These are phyloP conservation scores for Leptobrachium ailaonicum DNA, from an alignment of 2,113 vertebrate genomes.

Conservation along the genomic window DNA sequence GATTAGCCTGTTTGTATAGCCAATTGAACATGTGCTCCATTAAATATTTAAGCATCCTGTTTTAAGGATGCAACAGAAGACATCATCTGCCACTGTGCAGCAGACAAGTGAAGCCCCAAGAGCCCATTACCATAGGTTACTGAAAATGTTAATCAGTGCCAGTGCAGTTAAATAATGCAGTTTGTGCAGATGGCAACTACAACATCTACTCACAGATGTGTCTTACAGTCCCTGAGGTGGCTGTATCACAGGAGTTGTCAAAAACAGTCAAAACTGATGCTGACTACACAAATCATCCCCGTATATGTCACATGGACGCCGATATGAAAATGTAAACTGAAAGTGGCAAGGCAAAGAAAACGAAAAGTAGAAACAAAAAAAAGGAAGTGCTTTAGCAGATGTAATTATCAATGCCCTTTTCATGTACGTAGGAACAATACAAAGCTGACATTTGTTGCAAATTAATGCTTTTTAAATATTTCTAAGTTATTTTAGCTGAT, in stretches of 20 bases:
- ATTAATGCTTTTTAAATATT: too few species aligned
- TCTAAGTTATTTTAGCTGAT: not conserved
- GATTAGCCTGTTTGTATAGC: constrained; percentile 89
- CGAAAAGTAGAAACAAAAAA: constrained; percentile 5
- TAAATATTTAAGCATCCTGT: constrained; percentile 88
- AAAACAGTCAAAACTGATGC: constrained; percentile 68
- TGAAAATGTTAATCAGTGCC: constrained; percentile 86
- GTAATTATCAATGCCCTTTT: not conserved
- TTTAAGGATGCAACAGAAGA: constrained; percentile 79
- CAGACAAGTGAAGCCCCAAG: constrained; percentile 79
- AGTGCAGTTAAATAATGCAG: constrained; percentile 86
- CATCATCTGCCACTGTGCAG: constrained; percentile 78
- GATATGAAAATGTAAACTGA: constrained; percentile 15
- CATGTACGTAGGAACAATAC: not conserved
- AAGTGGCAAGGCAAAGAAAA: not conserved
- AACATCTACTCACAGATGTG: constrained; percentile 77
- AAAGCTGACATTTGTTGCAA: too few species aligned
- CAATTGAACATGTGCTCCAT: constrained; percentile 87
- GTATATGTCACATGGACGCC: constrained; percentile 51
- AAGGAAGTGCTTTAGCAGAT: not conserved
- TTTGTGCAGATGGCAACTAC: constrained; percentile 79
- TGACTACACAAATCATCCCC: constrained; percentile 65
- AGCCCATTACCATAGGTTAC: constrained; percentile 87
- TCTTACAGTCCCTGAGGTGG: constrained; percentile 72
- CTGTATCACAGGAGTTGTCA: constrained; percentile 72